Conservation (phyloP, 2,888 invertebrate genomes). For the Clivina fossor region DNA sequence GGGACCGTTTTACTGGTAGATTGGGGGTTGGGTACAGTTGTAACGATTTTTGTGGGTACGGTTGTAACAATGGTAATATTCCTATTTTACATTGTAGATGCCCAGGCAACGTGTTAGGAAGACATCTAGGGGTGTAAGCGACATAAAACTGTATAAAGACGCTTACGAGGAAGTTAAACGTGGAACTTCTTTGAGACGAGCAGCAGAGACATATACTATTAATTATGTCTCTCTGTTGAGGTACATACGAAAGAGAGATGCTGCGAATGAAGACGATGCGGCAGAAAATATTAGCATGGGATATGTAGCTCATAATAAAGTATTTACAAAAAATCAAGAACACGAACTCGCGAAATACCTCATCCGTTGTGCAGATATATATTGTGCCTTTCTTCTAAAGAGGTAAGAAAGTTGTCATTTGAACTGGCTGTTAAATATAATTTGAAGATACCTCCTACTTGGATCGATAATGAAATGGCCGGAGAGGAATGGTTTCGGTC, state of each 20-base stretch:
- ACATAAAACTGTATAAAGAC: conserved; percentile 23
- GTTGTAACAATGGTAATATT: conserved; percentile 23
- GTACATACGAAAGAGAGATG: conserved; percentile 35
- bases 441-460: conserved; percentile 38
- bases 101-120: conserved; percentile 1
- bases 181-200: conserved; percentile 19
- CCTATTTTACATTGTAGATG: conserved; percentile 19
- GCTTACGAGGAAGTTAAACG: conserved; percentile 11
- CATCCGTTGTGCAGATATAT: conserved; percentile 37
- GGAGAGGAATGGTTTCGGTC: conserved; percentile 45
- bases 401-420: conserved; percentile 36
- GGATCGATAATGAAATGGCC: conserved; percentile 40
- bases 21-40: conserved; percentile 12
- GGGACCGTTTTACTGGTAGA: conserved; percentile 5
- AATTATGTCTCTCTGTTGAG: conserved; percentile 34
- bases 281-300: conserved; percentile 28
- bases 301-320: conserved; percentile 34
- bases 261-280: conserved; percentile 5
- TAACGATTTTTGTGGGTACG: conserved; percentile 28
- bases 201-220: conserved; percentile 19
- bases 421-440: conserved; percentile 36
- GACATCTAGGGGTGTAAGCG: conserved; percentile 3
- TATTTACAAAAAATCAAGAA: conserved; percentile 35
- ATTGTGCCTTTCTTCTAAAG: conserved; percentile 38
- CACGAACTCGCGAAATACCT: conserved; percentile 36